phyloP scores from a whole-genome alignment of 2,113 vertebrate species.

The Motacilla tschutschensis region DNA sequence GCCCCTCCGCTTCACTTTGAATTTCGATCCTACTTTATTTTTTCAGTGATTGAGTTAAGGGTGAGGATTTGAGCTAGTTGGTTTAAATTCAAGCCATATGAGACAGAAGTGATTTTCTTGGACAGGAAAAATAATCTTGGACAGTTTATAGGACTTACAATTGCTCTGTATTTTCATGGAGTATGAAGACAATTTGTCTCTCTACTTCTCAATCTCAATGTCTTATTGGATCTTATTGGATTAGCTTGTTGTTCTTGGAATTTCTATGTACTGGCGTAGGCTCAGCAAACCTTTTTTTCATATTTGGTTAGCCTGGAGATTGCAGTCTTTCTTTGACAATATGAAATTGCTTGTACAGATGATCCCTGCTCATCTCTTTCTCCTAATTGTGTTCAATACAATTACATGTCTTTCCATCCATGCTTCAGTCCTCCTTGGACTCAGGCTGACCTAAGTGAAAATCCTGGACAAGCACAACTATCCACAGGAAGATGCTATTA shows the following conservation, averaged over 20 bases:
- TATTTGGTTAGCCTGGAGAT: slow-evolving; percentile 24
- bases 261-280: slow-evolving; percentile 23
- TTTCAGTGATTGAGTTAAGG: slow-evolving; percentile 34
- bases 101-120: slow-evolving; percentile 62
- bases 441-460: neutral
- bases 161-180: slow-evolving; percentile 54
- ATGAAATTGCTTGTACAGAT: neutral
- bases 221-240: slow-evolving; percentile 59
- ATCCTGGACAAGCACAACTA: neutral
- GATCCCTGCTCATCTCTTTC: neutral
- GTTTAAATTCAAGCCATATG: slow-evolving; percentile 63
- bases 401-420: neutral
- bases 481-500: neutral
- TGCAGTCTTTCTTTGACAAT: neutral
- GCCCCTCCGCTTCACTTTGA: neutral
- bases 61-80: slow-evolving; percentile 31
- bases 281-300: slow-evolving; percentile 30
- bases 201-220: slow-evolving; percentile 42
- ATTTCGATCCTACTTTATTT: slow-evolving; percentile 2
- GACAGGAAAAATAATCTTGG: slow-evolving; percentile 51
- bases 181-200: slow-evolving; percentile 57
- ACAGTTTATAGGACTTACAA: slow-evolving; percentile 53
- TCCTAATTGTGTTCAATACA: neutral
- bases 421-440: neutral
- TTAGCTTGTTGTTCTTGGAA: slow-evolving; percentile 64